Percentiles rank a stretch among this genome's conserved stretches.
Evolutionary conservation across 2,888 invertebrate species (phyloP).

Genomic region (Drosophila kanekoi): DNA sequence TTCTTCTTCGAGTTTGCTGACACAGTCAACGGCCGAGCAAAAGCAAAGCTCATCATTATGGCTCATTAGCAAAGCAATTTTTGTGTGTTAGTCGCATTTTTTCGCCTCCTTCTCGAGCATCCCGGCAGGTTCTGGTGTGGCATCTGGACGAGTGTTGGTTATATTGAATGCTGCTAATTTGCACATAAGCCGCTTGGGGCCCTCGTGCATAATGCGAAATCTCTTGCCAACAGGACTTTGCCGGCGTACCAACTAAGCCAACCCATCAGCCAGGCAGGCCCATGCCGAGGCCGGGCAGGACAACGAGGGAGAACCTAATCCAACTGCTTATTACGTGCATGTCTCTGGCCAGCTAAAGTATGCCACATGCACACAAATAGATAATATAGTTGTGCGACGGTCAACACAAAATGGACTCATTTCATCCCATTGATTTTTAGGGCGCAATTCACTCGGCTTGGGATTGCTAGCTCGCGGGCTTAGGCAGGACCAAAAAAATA

Average conservation of each 20-base stretch:
- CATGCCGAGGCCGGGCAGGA: constrained; percentile 19
- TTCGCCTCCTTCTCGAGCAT: neutral
- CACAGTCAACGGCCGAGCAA: constrained; percentile 31
- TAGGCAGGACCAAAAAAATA: constrained; percentile 53
- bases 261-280: constrained; percentile 35
- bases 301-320: constrained; percentile 52
- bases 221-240: constrained; percentile 62
- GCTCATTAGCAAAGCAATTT: constrained; percentile 82
- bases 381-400: constrained; percentile 35
- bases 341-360: constrained; percentile 45
- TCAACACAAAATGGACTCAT: constrained; percentile 30
- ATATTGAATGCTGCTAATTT: constrained; percentile 80
- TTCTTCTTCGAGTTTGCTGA: constrained; percentile 22
- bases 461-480: constrained; percentile 28
- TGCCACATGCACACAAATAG: constrained; percentile 22
- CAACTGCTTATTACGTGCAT: constrained; percentile 71
- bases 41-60: constrained; percentile 78
- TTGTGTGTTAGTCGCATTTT: constrained; percentile 49
- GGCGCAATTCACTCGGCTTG: constrained; percentile 29
- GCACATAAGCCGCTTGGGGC: constrained; percentile 74
- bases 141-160: constrained; percentile 46
- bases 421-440: constrained; percentile 66
- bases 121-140: constrained; percentile 15
- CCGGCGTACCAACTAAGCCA: constrained; percentile 56
- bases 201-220: constrained; percentile 65